Conservation (phyloP, 2,113 vertebrate genomes). For the Cynoglossus semilaevis region DNA sequence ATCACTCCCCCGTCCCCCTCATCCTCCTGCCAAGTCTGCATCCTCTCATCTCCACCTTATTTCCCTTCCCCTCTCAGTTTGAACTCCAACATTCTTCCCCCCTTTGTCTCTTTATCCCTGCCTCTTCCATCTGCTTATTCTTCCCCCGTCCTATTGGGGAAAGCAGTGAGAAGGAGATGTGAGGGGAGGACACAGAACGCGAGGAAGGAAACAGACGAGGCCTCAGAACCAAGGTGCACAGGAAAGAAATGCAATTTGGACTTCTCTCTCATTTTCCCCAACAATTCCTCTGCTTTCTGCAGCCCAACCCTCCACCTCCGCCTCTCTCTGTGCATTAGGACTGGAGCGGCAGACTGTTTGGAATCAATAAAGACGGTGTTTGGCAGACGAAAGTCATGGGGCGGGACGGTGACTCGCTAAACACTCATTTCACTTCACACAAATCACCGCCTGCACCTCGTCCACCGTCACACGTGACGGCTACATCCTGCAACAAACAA, state of each 20-base stretch:
- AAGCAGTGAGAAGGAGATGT: slow-evolving; percentile 30
- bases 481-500: slow-evolving; percentile 53
- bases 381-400: slow-evolving; percentile 62
- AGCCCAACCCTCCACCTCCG: slow-evolving; percentile 12
- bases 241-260: slow-evolving; percentile 26
- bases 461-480: slow-evolving; percentile 27
- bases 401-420: slow-evolving; percentile 54
- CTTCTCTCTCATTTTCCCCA: slow-evolving; percentile 49
- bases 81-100: slow-evolving; percentile 60
- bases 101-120: slow-evolving; percentile 40
- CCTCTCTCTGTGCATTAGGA: slow-evolving; percentile 16
- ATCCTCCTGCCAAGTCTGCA: slow-evolving; percentile 37
- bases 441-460: slow-evolving; percentile 49
- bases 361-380: slow-evolving; percentile 68
- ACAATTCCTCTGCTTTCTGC: slow-evolving; percentile 1
- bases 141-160: slow-evolving; percentile 49
- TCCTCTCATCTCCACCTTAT: slow-evolving; percentile 45
- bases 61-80: slow-evolving; percentile 52
- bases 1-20: slow-evolving; percentile 58
- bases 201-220: slow-evolving; percentile 23
- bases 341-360: slow-evolving; percentile 50
- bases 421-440: slow-evolving; percentile 59
- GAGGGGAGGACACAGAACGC: background rate
- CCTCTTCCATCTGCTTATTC: slow-evolving; percentile 66
- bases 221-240: slow-evolving; percentile 54